Evolutionary conservation across 2,797 vertebrate species (phyloP), one percentile per base, ranked within the genome.

Genomic region (Amniataba percoides): DNA sequence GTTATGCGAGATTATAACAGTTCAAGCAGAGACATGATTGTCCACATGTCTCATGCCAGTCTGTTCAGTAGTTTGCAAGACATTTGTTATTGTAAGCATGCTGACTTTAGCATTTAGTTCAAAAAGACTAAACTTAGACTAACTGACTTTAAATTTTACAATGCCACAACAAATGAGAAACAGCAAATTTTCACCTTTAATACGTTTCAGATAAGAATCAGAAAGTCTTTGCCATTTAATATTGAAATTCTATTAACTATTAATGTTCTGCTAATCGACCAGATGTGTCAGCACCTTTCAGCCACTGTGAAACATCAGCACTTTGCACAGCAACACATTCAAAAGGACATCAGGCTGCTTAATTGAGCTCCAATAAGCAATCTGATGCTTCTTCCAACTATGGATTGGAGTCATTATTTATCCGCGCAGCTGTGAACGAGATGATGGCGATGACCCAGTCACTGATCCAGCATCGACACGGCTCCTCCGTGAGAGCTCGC

Each of bases 361-460:
- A 56, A 64, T 69, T 74, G 48, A 69, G 66, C 69, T 39, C 21
- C 49, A 61, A 72, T 67, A 62, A 56, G 57, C 63, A 71, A 63
- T 68, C n/a, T 43, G 51, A 76, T 69, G 70, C 55, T 60, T 68
- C 52, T 75, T 77, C 65, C 71, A 73, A 4, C 52, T n/a, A 31
- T 49, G 45, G 67, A 43, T 59, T 55, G 43, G 62, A 71, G 51
- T 76, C 82, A 61, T 70, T 72, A 59, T 78, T 78, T 71, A 74
- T 79, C 58, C 0, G 2, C 11, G 51, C 48, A 55, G 18, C 36
- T 56, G 51, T 76, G 43, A 71, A 39, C 7, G 67, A 64, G 78
- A 71, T 19, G 64, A 66, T 39, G 55, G 18, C 18, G 5, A 42
- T 23, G 81, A 53, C 66, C 49, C 0, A 21, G 68, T 61, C 42